phyloP scores from a whole-genome alignment of 2,113 vertebrate genomes.

The Pseudorectes ferrugineus region DNA sequence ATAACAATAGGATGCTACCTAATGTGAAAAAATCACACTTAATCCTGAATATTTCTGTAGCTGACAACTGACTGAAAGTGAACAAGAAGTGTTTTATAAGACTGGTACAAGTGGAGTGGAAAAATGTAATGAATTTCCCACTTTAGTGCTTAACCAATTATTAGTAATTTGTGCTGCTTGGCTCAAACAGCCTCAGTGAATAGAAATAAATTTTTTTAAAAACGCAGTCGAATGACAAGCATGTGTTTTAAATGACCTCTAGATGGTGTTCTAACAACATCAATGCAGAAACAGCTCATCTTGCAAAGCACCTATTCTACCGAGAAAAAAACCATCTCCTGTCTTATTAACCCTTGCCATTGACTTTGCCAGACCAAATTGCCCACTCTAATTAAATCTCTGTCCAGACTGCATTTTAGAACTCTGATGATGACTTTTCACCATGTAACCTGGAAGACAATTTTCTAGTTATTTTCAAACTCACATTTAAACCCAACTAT shows the following conservation, averaged over 20 bases:
- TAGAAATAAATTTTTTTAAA: background rate
- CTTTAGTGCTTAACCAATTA: background rate
- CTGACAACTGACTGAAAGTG: background rate
- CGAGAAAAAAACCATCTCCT: background rate
- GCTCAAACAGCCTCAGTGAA: background rate
- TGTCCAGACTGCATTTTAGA: background rate
- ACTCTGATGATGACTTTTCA: background rate
- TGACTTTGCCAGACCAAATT: background rate
- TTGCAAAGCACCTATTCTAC: background rate
- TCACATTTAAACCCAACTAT: background rate
- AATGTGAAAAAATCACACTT: background rate
- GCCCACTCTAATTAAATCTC: background rate
- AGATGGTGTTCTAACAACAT: conserved; percentile 44
- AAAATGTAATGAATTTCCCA: background rate
- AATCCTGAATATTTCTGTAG: background rate
- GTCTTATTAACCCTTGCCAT: background rate
- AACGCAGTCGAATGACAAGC: background rate
- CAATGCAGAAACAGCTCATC: background rate
- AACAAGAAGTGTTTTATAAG: background rate
- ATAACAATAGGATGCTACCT: background rate
- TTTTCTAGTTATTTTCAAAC: background rate
- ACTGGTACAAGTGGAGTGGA: background rate
- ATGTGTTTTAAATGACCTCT: background rate
- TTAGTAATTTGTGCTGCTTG: background rate
- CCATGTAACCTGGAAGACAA: background rate